A percentile compares a stretch with the other conserved stretches of the same genome.
Evolutionary conservation across 1,140 invertebrate species (phyloP).

Genomic region (Rhagoletis zephyria): DNA sequence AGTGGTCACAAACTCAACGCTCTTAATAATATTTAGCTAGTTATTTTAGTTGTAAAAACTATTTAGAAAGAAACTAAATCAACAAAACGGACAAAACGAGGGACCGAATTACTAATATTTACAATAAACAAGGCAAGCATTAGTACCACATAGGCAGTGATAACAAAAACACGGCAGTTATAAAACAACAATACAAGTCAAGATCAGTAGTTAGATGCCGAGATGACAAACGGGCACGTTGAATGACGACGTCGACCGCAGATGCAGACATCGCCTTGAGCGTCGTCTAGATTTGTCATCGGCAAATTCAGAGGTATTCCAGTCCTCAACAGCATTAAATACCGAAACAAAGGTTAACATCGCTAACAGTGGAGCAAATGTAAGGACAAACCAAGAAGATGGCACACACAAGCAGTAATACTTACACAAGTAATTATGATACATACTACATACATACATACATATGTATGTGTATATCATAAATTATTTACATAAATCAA

Average conservation of each 20-base stretch:
- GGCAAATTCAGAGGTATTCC: slow-evolving; percentile 5
- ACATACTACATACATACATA: no score
- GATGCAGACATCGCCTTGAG: background rate
- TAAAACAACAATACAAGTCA: background rate
- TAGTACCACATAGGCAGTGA: slow-evolving; percentile 15
- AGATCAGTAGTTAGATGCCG: background rate
- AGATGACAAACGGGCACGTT: background rate
- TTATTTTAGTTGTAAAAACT: slow-evolving; percentile 59
- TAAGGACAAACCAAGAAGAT: slow-evolving; percentile 58
- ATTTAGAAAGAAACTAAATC: slow-evolving; percentile 54
- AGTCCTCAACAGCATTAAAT: background rate
- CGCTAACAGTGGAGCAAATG: background rate
- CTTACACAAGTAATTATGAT: slow-evolving; percentile 60
- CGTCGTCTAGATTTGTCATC: background rate
- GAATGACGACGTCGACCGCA: background rate
- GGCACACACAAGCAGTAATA: slow-evolving; percentile 56
- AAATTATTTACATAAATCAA: slow-evolving; percentile 48
- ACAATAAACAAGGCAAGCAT: background rate
- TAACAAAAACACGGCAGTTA: background rate
- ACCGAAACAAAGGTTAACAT: background rate
- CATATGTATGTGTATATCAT: background rate
- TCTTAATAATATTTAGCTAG: slow-evolving; percentile 59
- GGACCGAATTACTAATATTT: slow-evolving; percentile 51
- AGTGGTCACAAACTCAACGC: slow-evolving; percentile 46
- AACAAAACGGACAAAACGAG: slow-evolving; percentile 56